phyloP scores from a whole-genome alignment of 2,888 invertebrate genomes.

The Andrena bucephala region DNA sequence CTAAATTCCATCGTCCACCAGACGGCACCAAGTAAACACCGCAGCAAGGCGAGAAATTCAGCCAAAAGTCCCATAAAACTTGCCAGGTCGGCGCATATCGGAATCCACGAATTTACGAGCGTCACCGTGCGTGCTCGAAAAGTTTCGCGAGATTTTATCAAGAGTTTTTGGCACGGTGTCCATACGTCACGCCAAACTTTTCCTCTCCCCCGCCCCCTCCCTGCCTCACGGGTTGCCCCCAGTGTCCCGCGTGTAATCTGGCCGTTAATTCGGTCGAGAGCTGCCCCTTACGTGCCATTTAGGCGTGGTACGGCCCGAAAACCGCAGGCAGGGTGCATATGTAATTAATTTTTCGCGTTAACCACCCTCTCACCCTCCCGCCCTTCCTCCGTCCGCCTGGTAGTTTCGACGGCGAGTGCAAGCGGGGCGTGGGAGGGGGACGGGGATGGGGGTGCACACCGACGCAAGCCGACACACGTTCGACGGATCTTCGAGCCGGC shows the following conservation, averaged over 20 bases:
- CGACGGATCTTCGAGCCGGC: slow-evolving; percentile 42
- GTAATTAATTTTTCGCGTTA: slow-evolving; percentile 69
- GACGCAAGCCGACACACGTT: slow-evolving; percentile 25
- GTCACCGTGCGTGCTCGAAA: slow-evolving; percentile 28
- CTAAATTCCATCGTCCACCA: slow-evolving; percentile 23
- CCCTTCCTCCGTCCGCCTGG: neutral
- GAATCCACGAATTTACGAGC: slow-evolving; percentile 47
- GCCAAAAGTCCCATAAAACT: slow-evolving; percentile 44
- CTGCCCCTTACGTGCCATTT: slow-evolving; percentile 24
- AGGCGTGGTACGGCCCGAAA: slow-evolving; percentile 19
- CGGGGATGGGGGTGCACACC: slow-evolving; percentile 4
- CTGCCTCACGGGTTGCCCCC: neutral
- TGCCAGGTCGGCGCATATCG: slow-evolving; percentile 31
- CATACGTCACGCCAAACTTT: slow-evolving; percentile 25
- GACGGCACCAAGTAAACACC: slow-evolving; percentile 34
- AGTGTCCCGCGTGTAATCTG: slow-evolving; percentile 37
- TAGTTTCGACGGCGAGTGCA: neutral
- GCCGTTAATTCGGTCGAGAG: slow-evolving; percentile 41
- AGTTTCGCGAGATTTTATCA: slow-evolving; percentile 47
- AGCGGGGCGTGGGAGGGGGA: neutral
- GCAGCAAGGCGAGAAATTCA: slow-evolving; percentile 10
- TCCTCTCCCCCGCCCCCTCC: neutral
- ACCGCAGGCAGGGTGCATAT: slow-evolving; percentile 51
- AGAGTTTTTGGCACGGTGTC: slow-evolving; percentile 4
- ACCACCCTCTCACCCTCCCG: slow-evolving; percentile 1